Evolutionary conservation across 2,113 vertebrate species (phyloP).

Genomic region (Poeciliopsis turrubarensis): DNA sequence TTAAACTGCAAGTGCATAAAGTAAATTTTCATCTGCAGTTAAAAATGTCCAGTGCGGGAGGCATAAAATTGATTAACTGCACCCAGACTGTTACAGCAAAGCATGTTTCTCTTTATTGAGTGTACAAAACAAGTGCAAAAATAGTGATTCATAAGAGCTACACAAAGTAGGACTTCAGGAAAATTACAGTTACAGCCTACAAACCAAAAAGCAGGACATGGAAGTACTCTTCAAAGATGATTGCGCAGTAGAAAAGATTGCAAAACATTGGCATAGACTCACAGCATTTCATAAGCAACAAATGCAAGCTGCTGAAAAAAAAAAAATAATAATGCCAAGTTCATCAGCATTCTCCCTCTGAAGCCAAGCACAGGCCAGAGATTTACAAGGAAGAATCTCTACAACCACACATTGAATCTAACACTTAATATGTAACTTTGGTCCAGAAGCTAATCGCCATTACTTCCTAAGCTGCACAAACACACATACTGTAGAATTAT

Average conservation of each 20-base stretch:
- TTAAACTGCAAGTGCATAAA: background rate
- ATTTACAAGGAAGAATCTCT: constrained; percentile 49
- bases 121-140: constrained; percentile 86
- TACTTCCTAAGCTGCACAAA: constrained; percentile 43
- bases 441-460: constrained; percentile 50
- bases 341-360: constrained; percentile 57
- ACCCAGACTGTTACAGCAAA: constrained; percentile 65
- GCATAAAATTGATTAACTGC: background rate
- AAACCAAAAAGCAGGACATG: constrained; percentile 51
- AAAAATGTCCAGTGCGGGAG: background rate
- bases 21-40: background rate
- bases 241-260: constrained; percentile 58
- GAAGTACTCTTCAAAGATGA: constrained; percentile 47
- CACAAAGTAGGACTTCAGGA: constrained; percentile 66
- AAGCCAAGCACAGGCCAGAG: constrained; percentile 62
- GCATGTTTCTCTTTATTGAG: constrained; percentile 78
- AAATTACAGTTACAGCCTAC: constrained; percentile 58
- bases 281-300: constrained; percentile 65
- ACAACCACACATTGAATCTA: constrained; percentile 55
- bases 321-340: constrained; percentile 31
- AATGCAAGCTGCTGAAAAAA: constrained; percentile 63
- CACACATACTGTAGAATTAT: constrained; percentile 12
- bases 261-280: constrained; percentile 62
- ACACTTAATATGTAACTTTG: constrained; percentile 58
- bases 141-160: constrained; percentile 76